Evolutionary conservation across 2,888 invertebrate species (phyloP).

Genomic region (Drosophila picticornis): DNA sequence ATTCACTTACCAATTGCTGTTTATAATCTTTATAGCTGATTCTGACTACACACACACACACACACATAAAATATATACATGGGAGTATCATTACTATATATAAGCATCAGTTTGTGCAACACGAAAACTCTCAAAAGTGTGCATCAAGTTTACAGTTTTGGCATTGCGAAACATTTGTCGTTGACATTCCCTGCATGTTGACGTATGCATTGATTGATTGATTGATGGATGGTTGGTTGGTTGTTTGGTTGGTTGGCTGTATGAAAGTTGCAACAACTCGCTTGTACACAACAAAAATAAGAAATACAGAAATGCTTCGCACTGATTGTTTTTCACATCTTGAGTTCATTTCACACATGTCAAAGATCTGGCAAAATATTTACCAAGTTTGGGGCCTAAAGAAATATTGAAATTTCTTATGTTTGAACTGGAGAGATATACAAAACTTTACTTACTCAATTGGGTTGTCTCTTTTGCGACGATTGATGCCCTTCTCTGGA

Average conservation of each 20-base stretch:
- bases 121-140: slow-evolving; percentile 41
- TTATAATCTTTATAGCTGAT: slow-evolving; percentile 69
- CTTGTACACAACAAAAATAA: slow-evolving; percentile 6
- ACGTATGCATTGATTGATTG: slow-evolving; percentile 68
- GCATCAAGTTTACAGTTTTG: slow-evolving; percentile 41
- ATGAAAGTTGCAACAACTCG: slow-evolving; percentile 20
- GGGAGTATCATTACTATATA: background rate
- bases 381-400: slow-evolving; percentile 2
- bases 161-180: slow-evolving; percentile 62
- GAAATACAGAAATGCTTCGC: slow-evolving; percentile 8
- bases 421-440: background rate
- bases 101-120: slow-evolving; percentile 3
- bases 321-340: slow-evolving; percentile 20
- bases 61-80: background rate
- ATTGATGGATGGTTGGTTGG: slow-evolving; percentile 34
- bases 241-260: slow-evolving; percentile 34
- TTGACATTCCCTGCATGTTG: slow-evolving; percentile 65
- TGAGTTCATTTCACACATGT: slow-evolving; percentile 38
- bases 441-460: background rate
- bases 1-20: slow-evolving; percentile 64
- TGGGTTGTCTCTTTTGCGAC: background rate
- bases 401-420: slow-evolving; percentile 2
- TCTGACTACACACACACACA: slow-evolving; percentile 22
- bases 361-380: slow-evolving; percentile 25
- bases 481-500: background rate